Evolutionary conservation across 2,113 vertebrate genomes (phyloP).

Genomic region (Ailurus styani): DNA sequence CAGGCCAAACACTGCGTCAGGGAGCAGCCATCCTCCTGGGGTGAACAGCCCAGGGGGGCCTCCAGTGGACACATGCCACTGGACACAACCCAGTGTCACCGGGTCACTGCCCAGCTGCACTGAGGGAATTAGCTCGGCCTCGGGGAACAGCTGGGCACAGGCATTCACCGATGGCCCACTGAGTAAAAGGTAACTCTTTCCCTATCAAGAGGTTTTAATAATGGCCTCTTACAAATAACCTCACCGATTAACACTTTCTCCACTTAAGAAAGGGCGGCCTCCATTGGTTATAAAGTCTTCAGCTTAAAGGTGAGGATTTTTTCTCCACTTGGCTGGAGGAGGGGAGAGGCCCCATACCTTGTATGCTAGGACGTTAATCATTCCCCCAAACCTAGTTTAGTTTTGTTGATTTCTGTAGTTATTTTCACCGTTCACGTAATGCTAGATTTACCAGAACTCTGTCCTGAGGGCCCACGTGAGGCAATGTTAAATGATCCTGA

Average conservation of each 20-base stretch:
- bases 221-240: neutral
- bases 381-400: neutral
- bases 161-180: neutral
- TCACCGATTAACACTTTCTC: neutral
- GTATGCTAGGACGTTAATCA: neutral
- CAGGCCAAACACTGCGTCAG: neutral
- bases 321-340: neutral
- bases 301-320: neutral
- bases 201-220: neutral
- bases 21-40: too few relatives aligned
- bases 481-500: neutral
- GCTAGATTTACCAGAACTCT: neutral
- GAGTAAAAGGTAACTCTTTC: neutral
- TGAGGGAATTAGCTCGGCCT: neutral
- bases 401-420: neutral
- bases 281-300: neutral
- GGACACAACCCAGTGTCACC: neutral
- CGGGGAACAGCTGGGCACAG: neutral
- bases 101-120: fast-evolving
- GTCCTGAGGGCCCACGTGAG: neutral
- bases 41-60: neutral
- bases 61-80: neutral
- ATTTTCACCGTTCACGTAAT: neutral
- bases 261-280: neutral
- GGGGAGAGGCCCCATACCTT: neutral